These are phyloP conservation scores for Ancistrus triradiatus DNA, from an alignment of 2,113 vertebrate species.

Conservation along the genomic window DNA sequence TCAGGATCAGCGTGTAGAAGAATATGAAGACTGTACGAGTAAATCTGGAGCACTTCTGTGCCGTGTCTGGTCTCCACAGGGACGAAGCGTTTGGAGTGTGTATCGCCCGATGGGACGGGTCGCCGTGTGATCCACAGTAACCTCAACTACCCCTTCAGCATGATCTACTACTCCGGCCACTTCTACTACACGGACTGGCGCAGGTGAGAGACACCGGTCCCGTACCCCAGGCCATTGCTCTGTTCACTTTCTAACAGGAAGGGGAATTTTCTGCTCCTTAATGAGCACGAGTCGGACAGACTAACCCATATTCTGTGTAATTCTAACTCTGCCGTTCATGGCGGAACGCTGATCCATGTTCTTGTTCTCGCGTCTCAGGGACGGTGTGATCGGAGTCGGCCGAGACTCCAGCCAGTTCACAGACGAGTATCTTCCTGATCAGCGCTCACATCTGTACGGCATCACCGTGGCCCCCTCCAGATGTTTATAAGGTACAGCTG, in stretches of 20 bases:
- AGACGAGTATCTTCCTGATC: slow-evolving; percentile 89
- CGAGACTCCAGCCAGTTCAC: slow-evolving; percentile 77
- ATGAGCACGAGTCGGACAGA: too few relatives aligned
- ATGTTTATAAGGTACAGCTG: slow-evolving; percentile 75
- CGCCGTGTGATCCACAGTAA: slow-evolving; percentile 74
- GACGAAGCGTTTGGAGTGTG: slow-evolving; percentile 90
- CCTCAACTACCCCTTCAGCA: slow-evolving; percentile 93
- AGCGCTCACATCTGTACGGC: slow-evolving; percentile 92
- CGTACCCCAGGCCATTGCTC: too few relatives aligned
- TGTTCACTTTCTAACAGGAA: too few relatives aligned
- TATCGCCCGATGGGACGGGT: slow-evolving; percentile 75
- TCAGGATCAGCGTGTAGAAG: not conserved
- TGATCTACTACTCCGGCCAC: slow-evolving; percentile 80
- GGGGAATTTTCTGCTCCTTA: too few relatives aligned
- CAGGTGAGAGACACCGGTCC: slow-evolving; percentile 72
- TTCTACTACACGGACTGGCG: slow-evolving; percentile 98
- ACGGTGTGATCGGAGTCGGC: slow-evolving; percentile 82
- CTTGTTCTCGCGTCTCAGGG: slow-evolving; percentile 64
- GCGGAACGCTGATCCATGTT: not conserved
- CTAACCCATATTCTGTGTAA: too few relatives aligned
- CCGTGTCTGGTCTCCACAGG: slow-evolving; percentile 63
- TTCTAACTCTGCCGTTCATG: too few relatives aligned
- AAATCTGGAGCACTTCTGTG: too few relatives aligned
- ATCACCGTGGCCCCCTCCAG: slow-evolving; percentile 83
- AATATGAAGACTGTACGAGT: too few relatives aligned